Percentiles rank a stretch among this genome's conserved stretches.
phyloP scores from a whole-genome alignment of 1,140 invertebrate genomes.

The Drosophila biarmipes region DNA sequence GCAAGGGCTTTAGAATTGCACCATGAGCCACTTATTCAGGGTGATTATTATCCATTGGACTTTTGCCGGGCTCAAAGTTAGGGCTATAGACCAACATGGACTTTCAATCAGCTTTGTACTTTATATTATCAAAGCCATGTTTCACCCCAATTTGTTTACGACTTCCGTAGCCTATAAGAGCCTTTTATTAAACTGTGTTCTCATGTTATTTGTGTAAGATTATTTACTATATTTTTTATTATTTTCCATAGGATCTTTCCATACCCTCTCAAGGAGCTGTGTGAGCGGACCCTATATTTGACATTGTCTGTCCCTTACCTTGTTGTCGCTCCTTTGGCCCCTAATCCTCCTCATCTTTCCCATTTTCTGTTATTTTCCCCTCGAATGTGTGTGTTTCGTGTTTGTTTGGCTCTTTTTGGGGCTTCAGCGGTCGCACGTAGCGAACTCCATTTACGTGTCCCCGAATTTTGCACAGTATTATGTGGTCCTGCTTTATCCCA shows the following conservation, averaged over 20 bases:
- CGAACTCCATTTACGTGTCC: constrained; percentile 61
- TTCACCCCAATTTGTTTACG: not conserved
- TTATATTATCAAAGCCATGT: not conserved
- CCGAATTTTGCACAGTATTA: constrained; percentile 46
- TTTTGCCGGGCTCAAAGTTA: too few species aligned
- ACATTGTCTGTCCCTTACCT: constrained; percentile 32
- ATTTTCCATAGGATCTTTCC: not conserved
- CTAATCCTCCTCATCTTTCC: not conserved
- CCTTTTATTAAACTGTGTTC: too few species aligned
- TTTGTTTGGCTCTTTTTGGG: constrained; percentile 28
- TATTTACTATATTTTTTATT: too few species aligned
- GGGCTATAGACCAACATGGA: too few species aligned
- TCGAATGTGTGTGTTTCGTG: constrained; percentile 9
- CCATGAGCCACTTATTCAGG: not conserved
- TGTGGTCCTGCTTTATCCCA: constrained; percentile 16
- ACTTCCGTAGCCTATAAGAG: too few species aligned
- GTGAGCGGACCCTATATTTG: constrained; percentile 14
- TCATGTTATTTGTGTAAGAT: too few species aligned
- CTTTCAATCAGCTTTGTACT: not conserved
- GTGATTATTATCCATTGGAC: not conserved
- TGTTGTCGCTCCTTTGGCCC: not conserved
- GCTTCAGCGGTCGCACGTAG: constrained; percentile 29
- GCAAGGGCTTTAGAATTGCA: not conserved
- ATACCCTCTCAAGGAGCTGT: not conserved
- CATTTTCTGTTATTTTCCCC: constrained; percentile 14